Conservation (phyloP, 2,113 vertebrate genomes). For the Pseudolaguvia tuberculata region DNA sequence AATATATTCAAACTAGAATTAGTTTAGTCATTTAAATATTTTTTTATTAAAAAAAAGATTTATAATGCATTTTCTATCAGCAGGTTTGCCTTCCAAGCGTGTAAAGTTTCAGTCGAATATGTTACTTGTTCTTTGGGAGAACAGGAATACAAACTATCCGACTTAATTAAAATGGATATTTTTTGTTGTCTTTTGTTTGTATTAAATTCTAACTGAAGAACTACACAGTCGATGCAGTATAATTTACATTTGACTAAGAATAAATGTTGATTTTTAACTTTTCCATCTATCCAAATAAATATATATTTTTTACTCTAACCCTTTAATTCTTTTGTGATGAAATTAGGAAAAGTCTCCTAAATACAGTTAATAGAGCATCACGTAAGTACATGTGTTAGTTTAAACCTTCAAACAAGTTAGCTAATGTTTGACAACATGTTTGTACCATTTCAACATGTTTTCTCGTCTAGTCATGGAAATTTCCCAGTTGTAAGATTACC, state of each 20-base stretch:
- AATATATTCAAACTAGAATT: neutral
- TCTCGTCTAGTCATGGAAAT: slow-evolving; percentile 28
- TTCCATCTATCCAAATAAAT: slow-evolving; percentile 2
- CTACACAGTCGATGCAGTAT: neutral
- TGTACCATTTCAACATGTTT: slow-evolving; percentile 10
- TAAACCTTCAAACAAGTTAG: neutral
- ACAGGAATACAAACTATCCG: neutral
- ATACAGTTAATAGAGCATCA: neutral
- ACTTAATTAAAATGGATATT: neutral
- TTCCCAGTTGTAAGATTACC: slow-evolving; percentile 9
- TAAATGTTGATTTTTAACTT: neutral
- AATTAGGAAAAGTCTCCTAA: neutral
- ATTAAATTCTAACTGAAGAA: neutral
- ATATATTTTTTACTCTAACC: neutral
- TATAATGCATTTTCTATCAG: neutral
- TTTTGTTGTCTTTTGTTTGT: neutral
- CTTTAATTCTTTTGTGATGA: neutral
- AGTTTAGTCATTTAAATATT: neutral
- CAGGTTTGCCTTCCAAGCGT: neutral
- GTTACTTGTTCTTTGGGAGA: neutral
- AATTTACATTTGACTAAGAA: neutral
- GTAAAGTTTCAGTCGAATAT: neutral
- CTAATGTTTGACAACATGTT: slow-evolving; percentile 1
- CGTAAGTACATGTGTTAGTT: neutral
- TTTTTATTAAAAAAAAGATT: slow-evolving; percentile 14